Conservation (phyloP, 2,888 invertebrate genomes). For the Tethea ocularis region DNA sequence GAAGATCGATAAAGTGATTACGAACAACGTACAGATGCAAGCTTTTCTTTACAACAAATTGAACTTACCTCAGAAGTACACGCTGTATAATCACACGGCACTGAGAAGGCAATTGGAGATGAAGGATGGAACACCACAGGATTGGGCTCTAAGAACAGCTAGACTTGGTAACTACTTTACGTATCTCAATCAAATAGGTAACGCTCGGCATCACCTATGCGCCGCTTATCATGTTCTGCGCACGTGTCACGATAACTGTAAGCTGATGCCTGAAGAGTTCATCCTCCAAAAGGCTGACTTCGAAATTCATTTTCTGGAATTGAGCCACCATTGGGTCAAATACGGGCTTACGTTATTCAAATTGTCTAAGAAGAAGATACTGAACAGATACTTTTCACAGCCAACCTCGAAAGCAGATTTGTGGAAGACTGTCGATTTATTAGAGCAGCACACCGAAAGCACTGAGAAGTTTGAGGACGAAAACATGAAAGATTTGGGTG, state of each 20-base stretch:
- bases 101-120: constrained; percentile 82
- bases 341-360: constrained; percentile 84
- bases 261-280: constrained; percentile 73
- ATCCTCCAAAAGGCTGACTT: constrained; percentile 67
- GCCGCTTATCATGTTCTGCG: constrained; percentile 84
- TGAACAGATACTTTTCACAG: constrained; percentile 68
- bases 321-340: constrained; percentile 85
- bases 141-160: constrained; percentile 83
- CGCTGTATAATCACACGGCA: constrained; percentile 81
- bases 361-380: constrained; percentile 77
- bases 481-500: constrained; percentile 60
- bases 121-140: constrained; percentile 82
- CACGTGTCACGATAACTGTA: constrained; percentile 80
- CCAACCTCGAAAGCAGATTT: constrained; percentile 56
- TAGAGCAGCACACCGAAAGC: constrained; percentile 41
- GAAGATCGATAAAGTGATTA: constrained; percentile 83
- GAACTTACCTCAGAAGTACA: constrained; percentile 79
- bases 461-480: constrained; percentile 57
- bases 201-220: constrained; percentile 86
- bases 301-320: constrained; percentile 73
- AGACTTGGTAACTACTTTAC: constrained; percentile 81
- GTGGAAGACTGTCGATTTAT: constrained; percentile 66
- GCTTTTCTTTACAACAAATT: constrained; percentile 84
- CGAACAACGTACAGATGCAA: constrained; percentile 86
- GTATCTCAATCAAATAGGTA: constrained; percentile 64